Percentiles rank a stretch among this genome's conserved stretches.
Evolutionary conservation across 2,888 invertebrate species (phyloP).

Genomic region (Drosophila peninsularis): DNA sequence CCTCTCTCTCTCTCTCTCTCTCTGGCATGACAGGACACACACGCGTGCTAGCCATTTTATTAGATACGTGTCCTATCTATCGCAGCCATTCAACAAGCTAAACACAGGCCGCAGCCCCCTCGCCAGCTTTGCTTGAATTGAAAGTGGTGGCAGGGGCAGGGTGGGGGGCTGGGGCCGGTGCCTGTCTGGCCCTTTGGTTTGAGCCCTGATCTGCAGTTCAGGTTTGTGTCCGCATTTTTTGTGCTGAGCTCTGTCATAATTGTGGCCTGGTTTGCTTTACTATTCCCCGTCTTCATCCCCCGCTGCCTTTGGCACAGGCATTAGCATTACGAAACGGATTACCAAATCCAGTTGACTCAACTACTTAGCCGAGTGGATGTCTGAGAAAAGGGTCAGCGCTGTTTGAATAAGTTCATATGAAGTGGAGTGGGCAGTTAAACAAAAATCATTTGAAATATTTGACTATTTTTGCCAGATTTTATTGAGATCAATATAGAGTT

Average conservation of each 20-base stretch:
- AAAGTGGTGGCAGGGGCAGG: too few relatives aligned
- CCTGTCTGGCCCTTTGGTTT: too few relatives aligned
- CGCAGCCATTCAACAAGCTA: conserved; percentile 26
- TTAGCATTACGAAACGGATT: conserved; percentile 27
- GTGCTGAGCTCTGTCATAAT: conserved; percentile 13
- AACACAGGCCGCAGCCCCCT: not conserved
- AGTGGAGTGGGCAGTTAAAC: not conserved
- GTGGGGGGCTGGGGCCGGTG: too few relatives aligned
- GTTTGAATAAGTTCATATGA: not conserved
- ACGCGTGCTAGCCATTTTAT: conserved; percentile 73
- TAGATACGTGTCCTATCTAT: conserved; percentile 77
- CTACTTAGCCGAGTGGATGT: not conserved
- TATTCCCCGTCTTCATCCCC: not conserved
- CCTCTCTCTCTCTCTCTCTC: not conserved
- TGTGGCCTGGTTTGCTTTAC: conserved; percentile 22
- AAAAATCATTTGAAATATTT: not conserved
- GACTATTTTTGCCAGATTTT: too few relatives aligned
- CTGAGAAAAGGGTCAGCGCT: not conserved
- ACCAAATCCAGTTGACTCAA: conserved; percentile 15
- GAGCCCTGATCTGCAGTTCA: conserved; percentile 2
- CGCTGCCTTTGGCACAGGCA: not conserved
- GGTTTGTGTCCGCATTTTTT: conserved; percentile 3
- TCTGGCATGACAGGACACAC: conserved; percentile 17
- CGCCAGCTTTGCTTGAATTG: conserved; percentile 50
- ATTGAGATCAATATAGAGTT: too few relatives aligned